Conservation (phyloP, 2,888 invertebrate genomes). For the Protodeltote pygarga region DNA sequence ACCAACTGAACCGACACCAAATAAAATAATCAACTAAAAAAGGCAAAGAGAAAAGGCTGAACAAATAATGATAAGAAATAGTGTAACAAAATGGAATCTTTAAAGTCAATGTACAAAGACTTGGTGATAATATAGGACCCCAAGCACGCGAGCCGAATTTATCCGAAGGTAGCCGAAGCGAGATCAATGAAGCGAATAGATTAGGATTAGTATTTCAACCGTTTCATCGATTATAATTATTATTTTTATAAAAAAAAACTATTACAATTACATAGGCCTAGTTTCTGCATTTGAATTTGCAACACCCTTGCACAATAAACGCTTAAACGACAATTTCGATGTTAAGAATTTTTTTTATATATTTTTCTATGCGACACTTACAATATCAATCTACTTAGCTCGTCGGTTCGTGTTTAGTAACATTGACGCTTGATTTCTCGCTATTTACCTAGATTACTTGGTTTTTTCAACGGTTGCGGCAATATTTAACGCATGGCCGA, state of each 20-base stretch:
- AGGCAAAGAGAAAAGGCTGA: too few species aligned
- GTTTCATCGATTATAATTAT: too few species aligned
- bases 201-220: too few species aligned
- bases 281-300: slow-evolving; percentile 33
- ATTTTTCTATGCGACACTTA: slow-evolving; percentile 55
- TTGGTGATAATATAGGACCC: too few species aligned
- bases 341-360: slow-evolving; percentile 42
- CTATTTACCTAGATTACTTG: slow-evolving; percentile 83
- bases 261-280: background rate
- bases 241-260: background rate
- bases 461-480: slow-evolving; percentile 79
- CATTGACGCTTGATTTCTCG: slow-evolving; percentile 79
- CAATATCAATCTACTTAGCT: slow-evolving; percentile 57
- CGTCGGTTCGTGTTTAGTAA: slow-evolving; percentile 68
- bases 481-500: slow-evolving; percentile 80
- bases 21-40: too few species aligned
- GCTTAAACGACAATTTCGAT: slow-evolving; percentile 52
- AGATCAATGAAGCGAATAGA: too few species aligned
- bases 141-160: too few species aligned
- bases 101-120: too few species aligned
- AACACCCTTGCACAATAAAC: slow-evolving; percentile 33
- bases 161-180: too few species aligned
- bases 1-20: too few species aligned
- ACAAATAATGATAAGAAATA: too few species aligned
- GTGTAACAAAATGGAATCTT: too few species aligned